These are phyloP conservation scores for Pseudochirops corinnae DNA, from an alignment of 2,797 vertebrate species.

Conservation along the genomic window DNA sequence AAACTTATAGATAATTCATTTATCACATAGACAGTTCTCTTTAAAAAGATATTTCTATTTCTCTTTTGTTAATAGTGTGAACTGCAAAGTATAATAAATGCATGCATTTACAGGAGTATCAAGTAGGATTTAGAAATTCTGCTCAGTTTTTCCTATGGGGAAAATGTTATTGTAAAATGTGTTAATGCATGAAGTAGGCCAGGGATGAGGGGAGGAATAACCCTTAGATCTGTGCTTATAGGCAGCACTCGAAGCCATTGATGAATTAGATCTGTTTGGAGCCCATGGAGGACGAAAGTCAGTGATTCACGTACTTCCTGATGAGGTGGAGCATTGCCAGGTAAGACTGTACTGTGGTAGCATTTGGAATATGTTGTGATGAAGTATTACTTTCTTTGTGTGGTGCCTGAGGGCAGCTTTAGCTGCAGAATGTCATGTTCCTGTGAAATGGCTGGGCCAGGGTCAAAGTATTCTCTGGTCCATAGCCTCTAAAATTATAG, in stretches of 20 bases:
- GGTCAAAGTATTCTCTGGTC: not conserved
- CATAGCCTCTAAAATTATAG: not conserved
- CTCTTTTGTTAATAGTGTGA: slow-evolving; percentile 49
- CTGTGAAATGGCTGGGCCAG: not conserved
- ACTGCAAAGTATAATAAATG: slow-evolving; percentile 17
- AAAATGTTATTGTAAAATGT: slow-evolving; percentile 13
- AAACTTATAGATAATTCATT: slow-evolving; percentile 34
- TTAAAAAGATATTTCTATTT: slow-evolving; percentile 36
- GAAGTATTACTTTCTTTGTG: not conserved
- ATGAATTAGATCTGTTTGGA: slow-evolving; percentile 98
- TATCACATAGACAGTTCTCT: slow-evolving; percentile 36
- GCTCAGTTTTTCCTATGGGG: slow-evolving; percentile 15
- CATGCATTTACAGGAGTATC: not conserved
- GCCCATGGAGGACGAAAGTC: slow-evolving; percentile 96
- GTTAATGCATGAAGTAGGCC: slow-evolving; percentile 18
- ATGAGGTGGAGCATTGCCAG: slow-evolving; percentile 99
- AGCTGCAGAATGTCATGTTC: not conserved
- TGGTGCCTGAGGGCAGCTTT: not conserved
- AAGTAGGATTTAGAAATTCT: slow-evolving; percentile 48
- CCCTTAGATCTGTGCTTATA: slow-evolving; percentile 77
- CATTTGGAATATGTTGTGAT: not conserved
- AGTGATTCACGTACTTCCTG: slow-evolving; percentile 97
- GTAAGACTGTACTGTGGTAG: slow-evolving; percentile 82
- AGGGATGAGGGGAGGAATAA: slow-evolving; percentile 24
- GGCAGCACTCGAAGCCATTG: slow-evolving; percentile 98